These are phyloP conservation scores for Laothoe populi DNA, from an alignment of 2,888 invertebrate genomes.

Conservation along the genomic window DNA sequence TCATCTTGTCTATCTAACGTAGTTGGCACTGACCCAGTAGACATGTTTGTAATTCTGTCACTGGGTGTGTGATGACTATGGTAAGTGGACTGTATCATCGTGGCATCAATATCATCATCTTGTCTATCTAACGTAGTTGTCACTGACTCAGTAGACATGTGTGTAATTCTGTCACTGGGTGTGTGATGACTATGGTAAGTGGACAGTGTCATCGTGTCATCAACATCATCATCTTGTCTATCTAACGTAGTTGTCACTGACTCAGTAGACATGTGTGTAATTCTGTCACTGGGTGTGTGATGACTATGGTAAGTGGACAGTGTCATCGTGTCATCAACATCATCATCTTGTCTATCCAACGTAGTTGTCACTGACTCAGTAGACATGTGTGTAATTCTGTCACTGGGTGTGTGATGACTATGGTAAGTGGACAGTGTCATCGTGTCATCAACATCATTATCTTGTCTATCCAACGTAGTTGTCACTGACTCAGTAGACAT, in stretches of 20 bases:
- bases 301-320: neutral
- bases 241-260: neutral
- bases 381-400: no score
- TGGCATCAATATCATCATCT: neutral
- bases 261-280: neutral
- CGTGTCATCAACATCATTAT: neutral
- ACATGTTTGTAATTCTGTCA: slow-evolving; percentile 38
- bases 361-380: no score
- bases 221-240: slow-evolving; percentile 22
- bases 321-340: no score
- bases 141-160: neutral
- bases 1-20: neutral
- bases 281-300: slow-evolving; percentile 7
- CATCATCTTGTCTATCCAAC: no score
- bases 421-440: neutral
- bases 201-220: neutral
- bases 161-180: neutral
- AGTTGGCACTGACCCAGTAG: slow-evolving; percentile 35
- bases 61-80: slow-evolving; percentile 31
- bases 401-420: no score
- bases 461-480: neutral
- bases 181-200: neutral
- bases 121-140: neutral
- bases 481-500: neutral
- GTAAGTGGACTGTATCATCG: neutral